phyloP scores from a whole-genome alignment of 2,113 vertebrate genomes.

The Morone saxatilis region DNA sequence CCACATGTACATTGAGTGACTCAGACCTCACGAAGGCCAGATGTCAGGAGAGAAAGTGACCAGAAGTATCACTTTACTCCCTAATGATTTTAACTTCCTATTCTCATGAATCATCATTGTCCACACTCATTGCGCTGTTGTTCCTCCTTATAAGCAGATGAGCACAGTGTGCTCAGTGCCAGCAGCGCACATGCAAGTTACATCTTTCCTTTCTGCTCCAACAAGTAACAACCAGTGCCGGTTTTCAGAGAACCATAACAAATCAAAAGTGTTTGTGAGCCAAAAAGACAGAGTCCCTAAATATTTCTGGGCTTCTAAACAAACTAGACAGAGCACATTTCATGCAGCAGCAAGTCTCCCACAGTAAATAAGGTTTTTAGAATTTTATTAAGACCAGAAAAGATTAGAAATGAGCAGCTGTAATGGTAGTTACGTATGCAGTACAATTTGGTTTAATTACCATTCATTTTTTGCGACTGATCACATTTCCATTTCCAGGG shows the following conservation, averaged over 20 bases:
- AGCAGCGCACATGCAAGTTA: constrained; percentile 34
- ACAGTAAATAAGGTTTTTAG: constrained; percentile 58
- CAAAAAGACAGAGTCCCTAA: constrained; percentile 76
- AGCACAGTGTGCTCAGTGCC: not conserved
- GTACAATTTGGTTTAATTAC: constrained; percentile 36
- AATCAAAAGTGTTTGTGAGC: constrained; percentile 78
- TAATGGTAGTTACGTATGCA: constrained; percentile 28
- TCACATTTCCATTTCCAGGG: constrained; percentile 24
- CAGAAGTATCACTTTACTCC: constrained; percentile 54
- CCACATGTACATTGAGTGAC: constrained; percentile 16
- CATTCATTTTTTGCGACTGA: constrained; percentile 16
- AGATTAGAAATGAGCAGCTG: constrained; percentile 56
- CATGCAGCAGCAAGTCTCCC: constrained; percentile 42
- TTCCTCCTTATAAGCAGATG: constrained; percentile 58
- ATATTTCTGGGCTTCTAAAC: constrained; percentile 81
- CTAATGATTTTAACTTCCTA: constrained; percentile 65
- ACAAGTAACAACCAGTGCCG: constrained; percentile 31
- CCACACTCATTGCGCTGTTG: constrained; percentile 11
- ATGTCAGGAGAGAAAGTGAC: constrained; percentile 69
- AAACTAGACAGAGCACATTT: constrained; percentile 55
- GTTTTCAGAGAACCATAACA: constrained; percentile 74
- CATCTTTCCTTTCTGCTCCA: constrained; percentile 41
- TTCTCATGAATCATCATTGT: constrained; percentile 59
- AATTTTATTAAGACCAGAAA: constrained; percentile 50
- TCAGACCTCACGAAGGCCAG: constrained; percentile 51